These are phyloP conservation scores for Argentina silus DNA, from an alignment of 2,797 vertebrate species.

Conservation along the genomic window DNA sequence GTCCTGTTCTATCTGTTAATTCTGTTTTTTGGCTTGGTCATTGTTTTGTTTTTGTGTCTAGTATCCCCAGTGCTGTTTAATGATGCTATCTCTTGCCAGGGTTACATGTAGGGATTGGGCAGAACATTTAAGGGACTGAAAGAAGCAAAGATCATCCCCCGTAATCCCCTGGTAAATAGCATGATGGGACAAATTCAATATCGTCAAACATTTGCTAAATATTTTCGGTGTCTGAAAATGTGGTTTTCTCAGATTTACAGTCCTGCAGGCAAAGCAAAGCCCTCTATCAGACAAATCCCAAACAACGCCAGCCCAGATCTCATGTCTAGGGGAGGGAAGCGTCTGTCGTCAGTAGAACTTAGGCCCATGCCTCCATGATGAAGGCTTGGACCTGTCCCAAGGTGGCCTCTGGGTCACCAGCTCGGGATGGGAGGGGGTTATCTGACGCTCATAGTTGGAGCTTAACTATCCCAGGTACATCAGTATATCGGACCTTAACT, in stretches of 20 bases:
- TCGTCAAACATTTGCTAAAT: slow-evolving; percentile 57
- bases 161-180: slow-evolving; percentile 59
- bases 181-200: slow-evolving; percentile 50
- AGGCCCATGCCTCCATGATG: slow-evolving; percentile 8
- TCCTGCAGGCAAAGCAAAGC: slow-evolving; percentile 14
- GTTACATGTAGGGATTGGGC: slow-evolving; percentile 41
- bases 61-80: background rate
- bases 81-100: slow-evolving; percentile 20
- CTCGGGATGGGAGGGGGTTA: slow-evolving; percentile 10
- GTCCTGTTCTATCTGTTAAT: slow-evolving; percentile 8
- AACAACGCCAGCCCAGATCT: background rate
- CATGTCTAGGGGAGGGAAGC: no score
- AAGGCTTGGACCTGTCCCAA: slow-evolving; percentile 32
- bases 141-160: slow-evolving; percentile 46
- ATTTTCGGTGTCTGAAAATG: slow-evolving; percentile 32
- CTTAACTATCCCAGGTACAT: background rate
- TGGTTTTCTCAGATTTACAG: slow-evolving; percentile 3
- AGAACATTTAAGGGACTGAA: slow-evolving; percentile 32
- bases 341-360: no score
- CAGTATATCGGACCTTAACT: background rate
- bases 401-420: slow-evolving; percentile 30
- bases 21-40: slow-evolving; percentile 11
- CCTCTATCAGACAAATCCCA: slow-evolving; percentile 25
- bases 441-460: background rate
- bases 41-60: slow-evolving; percentile 15